A percentile compares a stretch with the other conserved stretches of the same genome.
Evolutionary conservation across 2,797 vertebrate species (phyloP).

Genomic region (Melanotaenia trifasciata): DNA sequence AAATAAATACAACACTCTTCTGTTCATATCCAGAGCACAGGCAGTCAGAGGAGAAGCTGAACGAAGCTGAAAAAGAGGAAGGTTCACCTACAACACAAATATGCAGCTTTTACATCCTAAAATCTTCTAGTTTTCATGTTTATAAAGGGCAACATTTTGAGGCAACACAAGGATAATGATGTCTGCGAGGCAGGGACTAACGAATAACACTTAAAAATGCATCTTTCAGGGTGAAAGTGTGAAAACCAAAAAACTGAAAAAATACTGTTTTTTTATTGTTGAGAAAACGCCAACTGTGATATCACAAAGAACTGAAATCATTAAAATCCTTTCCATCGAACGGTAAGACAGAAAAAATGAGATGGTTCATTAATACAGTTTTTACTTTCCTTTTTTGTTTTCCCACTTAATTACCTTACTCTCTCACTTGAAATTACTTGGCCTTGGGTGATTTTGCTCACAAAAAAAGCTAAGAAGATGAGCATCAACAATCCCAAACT

Average conservation of each 20-base stretch:
- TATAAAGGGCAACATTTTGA: slow-evolving; percentile 13
- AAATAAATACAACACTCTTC: slow-evolving; percentile 73
- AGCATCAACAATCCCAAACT: slow-evolving; percentile 13
- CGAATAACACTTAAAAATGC: slow-evolving; percentile 10
- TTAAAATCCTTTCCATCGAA: background rate
- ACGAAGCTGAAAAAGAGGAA: slow-evolving; percentile 31
- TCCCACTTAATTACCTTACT: background rate
- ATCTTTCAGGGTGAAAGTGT: background rate
- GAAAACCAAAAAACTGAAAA: slow-evolving; percentile 4
- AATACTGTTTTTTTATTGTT: slow-evolving; percentile 43
- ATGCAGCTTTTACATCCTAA: slow-evolving; percentile 21
- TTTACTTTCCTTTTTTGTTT: background rate
- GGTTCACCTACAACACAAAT: slow-evolving; percentile 29
- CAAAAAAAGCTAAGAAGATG: slow-evolving; percentile 16
- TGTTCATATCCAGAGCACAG: slow-evolving; percentile 42
- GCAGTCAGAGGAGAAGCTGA: slow-evolving; percentile 32
- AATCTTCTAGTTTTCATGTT: slow-evolving; percentile 17
- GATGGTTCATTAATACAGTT: background rate
- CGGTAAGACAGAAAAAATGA: background rate
- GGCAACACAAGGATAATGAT: slow-evolving; percentile 23
- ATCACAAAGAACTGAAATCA: slow-evolving; percentile 24
- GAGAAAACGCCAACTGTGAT: slow-evolving; percentile 6
- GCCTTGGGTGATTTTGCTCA: slow-evolving; percentile 24
- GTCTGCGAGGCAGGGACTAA: slow-evolving; percentile 4
- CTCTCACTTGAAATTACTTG: slow-evolving; percentile 28